Conservation (phyloP, 1,140 invertebrate species). For the Tetragnatha versicolor region DNA sequence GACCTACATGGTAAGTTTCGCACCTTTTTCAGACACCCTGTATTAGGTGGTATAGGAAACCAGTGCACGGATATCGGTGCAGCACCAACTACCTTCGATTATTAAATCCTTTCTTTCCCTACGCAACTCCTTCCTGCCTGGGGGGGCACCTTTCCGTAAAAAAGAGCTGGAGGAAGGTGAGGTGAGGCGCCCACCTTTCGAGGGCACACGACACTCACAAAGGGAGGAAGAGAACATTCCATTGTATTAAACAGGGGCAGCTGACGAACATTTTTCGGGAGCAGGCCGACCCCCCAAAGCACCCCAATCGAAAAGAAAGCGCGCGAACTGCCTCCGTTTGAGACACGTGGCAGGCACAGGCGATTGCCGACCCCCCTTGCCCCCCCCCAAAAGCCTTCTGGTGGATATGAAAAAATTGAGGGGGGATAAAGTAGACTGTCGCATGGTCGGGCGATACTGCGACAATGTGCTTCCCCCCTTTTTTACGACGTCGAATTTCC, state of each 20-base stretch:
- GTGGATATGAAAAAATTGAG: neutral
- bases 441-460: neutral
- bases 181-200: neutral
- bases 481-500: neutral
- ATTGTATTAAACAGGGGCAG: constrained; percentile 32
- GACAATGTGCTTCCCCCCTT: constrained; percentile 14
- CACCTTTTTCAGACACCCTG: too few species aligned
- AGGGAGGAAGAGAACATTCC: neutral
- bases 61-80: too few species aligned
- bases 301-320: neutral
- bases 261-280: constrained; percentile 21
- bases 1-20: too few species aligned
- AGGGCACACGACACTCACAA: neutral
- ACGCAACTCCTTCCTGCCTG: too few species aligned
- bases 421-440: neutral
- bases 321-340: neutral
- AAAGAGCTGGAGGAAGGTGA: neutral
- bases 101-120: too few species aligned
- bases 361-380: neutral
- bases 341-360: constrained; percentile 27
- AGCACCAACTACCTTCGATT: too few species aligned
- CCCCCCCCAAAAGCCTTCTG: neutral
- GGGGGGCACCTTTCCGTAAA: too few species aligned
- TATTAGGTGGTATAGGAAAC: too few species aligned
- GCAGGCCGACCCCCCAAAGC: neutral